Base-by-base conservation (phyloP, 2,113 vertebrate genomes). In the Larimichthys crocea region DNA sequence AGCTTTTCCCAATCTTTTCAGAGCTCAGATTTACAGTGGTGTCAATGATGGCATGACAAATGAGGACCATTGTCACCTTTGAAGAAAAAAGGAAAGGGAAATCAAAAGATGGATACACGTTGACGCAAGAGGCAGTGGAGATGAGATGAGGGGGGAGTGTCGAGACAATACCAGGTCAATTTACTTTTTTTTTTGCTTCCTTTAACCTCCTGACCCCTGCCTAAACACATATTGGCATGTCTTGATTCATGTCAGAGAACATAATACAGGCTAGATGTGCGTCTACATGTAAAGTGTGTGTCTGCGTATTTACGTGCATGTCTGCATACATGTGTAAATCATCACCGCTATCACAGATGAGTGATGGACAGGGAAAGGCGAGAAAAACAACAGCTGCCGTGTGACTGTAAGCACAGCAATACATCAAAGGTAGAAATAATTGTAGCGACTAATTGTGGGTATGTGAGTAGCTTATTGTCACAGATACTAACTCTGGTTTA, bases 1-100 rank as follows among this genome's bases (percentile, higher is more conserved):
- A 74, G 67, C 75, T 86, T 82, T 75, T 57, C 20, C 74, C 53
- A 78, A 64, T 85, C 66, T 64, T 84, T 63, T 76, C 69, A 46
- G 63, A 66, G 70, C 53, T 84, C 69, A 84, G 82, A 86, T 86
- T 86, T 88, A 74, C 70, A 80, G 84, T 75, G 40, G 52, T 76
- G 59, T 84, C 86, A 84, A 48, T 62, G 83, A 73, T 83, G 76
- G 56, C 62, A 76, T 91, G 92, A 89, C 53, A 84, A 82, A 90
- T 81, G 82, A 85, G 71, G 29, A 50, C 61, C 63, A 78, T 74
- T 86, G 85, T 91, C 81, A 86, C 74, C 72, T 89, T 79, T 66
- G 52, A 79, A 62, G 57, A 76, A 79, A 78, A 52, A 53, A 31
- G 29, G 20, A 71, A 52, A 79, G 40, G 55, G 9, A 71, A 78